Evolutionary conservation across 1,140 invertebrate species (phyloP), one percentile per base, ranked within the genome.

Genomic region (Dendrolimus kikuchii): DNA sequence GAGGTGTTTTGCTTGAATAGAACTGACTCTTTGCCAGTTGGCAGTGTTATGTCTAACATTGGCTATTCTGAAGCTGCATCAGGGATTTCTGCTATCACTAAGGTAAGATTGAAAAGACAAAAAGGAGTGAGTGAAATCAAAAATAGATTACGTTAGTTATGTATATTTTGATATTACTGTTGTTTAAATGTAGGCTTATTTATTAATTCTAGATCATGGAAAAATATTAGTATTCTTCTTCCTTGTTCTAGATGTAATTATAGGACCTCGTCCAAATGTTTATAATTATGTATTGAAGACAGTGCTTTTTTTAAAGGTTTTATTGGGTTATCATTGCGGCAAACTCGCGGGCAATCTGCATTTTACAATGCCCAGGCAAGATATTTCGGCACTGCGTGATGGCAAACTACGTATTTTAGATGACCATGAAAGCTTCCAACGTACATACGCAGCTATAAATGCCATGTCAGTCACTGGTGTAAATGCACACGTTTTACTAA

Each of bases 1-100:
- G 52, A 66, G 8, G 64, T 79, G 0, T 84, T 80, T 44, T 72
- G 69, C 46, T 83, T 66, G 40, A 77, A 86, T 40, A 74, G 90
- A 38, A 60, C 77, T 23, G 48, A 64, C 9, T 90, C 92, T 38
- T 79, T 94, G 4, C 66, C 91, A 2, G 90, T 94, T 53, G 93
- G 93, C 5, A 92, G 92, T 7, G 90, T 92, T 4, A 94, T 93
- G 65, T 91, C 91, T 6, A 94, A 94, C 75, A 91, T 93, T 89
- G 93, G 93, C 0, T 92, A 94, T 63, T 81, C 89, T 36, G 93
- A 94, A 70, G 89, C 91, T 42, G 90, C 91, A 5, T 91, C 91
- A 68, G 89, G 89, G 48, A 59, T 91, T 5, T 86, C 89, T 52
- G 79, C 88, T 36, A 62, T 92, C 37, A 88, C 88, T 36, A 92